phyloP scores from a whole-genome alignment of 1,140 invertebrate genomes.

The Phenacoccus solenopsis region DNA sequence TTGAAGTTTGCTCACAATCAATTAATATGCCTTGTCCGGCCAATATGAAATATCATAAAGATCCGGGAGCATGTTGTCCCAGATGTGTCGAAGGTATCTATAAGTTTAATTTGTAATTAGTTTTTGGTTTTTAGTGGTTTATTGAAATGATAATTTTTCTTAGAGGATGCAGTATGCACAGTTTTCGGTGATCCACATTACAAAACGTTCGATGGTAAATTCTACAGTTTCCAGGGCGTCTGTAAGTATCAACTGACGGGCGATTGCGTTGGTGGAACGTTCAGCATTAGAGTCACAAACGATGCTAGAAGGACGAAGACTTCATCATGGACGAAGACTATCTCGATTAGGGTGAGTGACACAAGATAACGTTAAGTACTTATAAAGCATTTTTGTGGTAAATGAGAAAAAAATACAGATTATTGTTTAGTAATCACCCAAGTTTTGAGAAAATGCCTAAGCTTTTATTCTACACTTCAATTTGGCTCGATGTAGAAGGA shows the following conservation, averaged over 20 bases:
- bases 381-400: too few relatives aligned
- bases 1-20: constrained; percentile 52
- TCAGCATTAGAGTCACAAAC: constrained; percentile 79
- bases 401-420: too few relatives aligned
- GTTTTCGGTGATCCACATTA: constrained; percentile 90
- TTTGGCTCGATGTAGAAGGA: too few relatives aligned
- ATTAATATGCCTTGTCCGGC: constrained; percentile 47
- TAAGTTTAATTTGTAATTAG: constrained; percentile 8
- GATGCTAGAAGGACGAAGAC: constrained; percentile 60
- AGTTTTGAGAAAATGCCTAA: too few relatives aligned
- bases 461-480: neutral
- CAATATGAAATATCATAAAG: constrained; percentile 53
- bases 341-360: constrained; percentile 53
- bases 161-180: constrained; percentile 73
- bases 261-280: constrained; percentile 64
- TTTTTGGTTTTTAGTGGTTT: constrained; percentile 25
- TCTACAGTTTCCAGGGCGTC: constrained; percentile 79
- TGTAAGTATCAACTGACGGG: constrained; percentile 78
- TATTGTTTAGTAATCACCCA: too few relatives aligned
- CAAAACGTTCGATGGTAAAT: constrained; percentile 81
- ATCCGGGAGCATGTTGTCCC: constrained; percentile 69
- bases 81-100: constrained; percentile 64
- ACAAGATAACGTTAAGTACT: neutral
- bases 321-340: constrained; percentile 77
- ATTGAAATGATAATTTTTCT: constrained; percentile 26